Percentiles rank a stretch among this genome's conserved stretches.
Conservation (phyloP, 2,888 invertebrate genomes). For the Endomychus coccineus region DNA sequence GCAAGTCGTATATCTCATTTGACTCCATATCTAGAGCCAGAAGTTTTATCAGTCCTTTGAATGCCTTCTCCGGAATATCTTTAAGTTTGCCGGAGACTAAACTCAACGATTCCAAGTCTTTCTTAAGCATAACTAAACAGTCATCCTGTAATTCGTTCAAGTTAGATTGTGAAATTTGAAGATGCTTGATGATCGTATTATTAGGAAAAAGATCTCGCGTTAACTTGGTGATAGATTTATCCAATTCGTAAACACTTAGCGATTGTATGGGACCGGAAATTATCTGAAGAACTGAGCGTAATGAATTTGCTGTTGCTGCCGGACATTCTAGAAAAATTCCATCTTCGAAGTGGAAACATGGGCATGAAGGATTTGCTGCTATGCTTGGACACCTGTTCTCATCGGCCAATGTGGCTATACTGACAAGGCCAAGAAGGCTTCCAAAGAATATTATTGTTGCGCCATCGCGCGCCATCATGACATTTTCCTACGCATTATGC, state of each 20-base stretch:
- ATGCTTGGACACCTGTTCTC: conserved; percentile 60
- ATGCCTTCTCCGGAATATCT: conserved; percentile 70
- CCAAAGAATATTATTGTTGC: conserved; percentile 31
- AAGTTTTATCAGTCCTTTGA: conserved; percentile 64
- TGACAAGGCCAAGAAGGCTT: conserved; percentile 32
- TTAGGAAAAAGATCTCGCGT: conserved; percentile 69
- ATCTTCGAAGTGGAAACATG: conserved; percentile 89
- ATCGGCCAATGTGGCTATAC: conserved; percentile 23
- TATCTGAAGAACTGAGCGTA: conserved; percentile 65
- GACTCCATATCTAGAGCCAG: conserved; percentile 75
- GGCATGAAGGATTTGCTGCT: conserved; percentile 73
- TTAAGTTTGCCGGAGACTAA: conserved; percentile 67
- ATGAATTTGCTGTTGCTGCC: conserved; percentile 66
- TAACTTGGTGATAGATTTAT: conserved; percentile 69
- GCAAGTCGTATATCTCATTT: conserved; percentile 75
- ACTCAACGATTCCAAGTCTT: conserved; percentile 70
- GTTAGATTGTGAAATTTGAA: conserved; percentile 55
- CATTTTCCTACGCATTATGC: conserved; percentile 28
- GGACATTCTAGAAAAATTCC: conserved; percentile 86
- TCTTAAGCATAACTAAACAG: conserved; percentile 62
- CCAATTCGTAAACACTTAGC: conserved; percentile 81
- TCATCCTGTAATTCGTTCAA: conserved; percentile 63
- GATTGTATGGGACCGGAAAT: conserved; percentile 69
- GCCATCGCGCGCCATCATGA: conserved; percentile 37
- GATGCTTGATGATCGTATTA: conserved; percentile 51